These are phyloP conservation scores for Agelas oroides DNA, from an alignment of 37 sponge, comb jelly and placozoan genomes.

Conservation along the genomic window DNA sequence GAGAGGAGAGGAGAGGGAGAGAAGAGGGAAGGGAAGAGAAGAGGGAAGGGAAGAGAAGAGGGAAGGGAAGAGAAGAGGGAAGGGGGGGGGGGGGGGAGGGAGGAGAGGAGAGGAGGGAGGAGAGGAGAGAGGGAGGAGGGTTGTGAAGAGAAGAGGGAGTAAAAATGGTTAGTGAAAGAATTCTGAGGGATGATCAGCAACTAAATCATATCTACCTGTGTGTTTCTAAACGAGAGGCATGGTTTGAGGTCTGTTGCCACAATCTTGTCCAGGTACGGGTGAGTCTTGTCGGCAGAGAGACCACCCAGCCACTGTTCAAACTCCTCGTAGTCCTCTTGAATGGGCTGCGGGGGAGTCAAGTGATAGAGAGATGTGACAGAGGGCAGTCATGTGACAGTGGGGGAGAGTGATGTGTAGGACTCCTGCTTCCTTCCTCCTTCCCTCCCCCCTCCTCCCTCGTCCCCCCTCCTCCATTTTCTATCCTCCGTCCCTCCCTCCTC, in stretches of 20 bases:
- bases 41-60: not conserved
- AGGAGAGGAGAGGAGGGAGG: not conserved
- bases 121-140: not conserved
- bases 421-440: too few species aligned
- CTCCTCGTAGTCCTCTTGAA: constrained; percentile 29
- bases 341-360: constrained; percentile 1
- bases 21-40: not conserved
- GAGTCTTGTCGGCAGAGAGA: not conserved
- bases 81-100: too few species aligned
- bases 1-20: not conserved
- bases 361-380: not conserved
- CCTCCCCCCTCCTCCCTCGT: too few species aligned
- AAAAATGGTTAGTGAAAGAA: not conserved
- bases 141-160: not conserved
- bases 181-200: too few species aligned
- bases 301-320: constrained; percentile 53
- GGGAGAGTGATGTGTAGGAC: too few species aligned
- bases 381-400: not conserved
- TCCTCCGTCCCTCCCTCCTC: too few species aligned
- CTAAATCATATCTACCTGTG: constrained; percentile 45
- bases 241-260: constrained; percentile 45
- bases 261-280: constrained; percentile 41
- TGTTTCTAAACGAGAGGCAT: constrained; percentile 63
- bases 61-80: too few species aligned
- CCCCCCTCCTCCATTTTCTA: too few species aligned